Percentiles rank a stretch among this genome's conserved stretches.
Conservation (phyloP, 2,888 invertebrate genomes). For the Cryptops parisi region DNA sequence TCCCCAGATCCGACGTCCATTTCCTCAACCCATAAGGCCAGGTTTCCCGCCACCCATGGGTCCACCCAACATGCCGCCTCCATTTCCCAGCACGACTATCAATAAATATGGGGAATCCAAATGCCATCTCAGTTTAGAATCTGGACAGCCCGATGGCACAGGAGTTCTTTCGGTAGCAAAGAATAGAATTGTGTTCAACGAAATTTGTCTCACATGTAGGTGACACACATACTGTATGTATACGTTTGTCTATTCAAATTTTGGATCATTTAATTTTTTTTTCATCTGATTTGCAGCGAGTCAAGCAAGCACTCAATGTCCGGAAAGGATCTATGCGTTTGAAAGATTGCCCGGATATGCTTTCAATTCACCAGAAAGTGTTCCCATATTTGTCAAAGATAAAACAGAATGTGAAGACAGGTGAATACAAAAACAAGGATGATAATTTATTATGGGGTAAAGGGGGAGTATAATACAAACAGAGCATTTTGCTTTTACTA, state of each 20-base stretch:
- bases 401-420: conserved; percentile 80
- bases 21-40: not conserved
- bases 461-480: too few species aligned
- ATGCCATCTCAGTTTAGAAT: conserved; percentile 70
- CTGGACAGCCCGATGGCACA: conserved; percentile 73
- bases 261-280: too few species aligned
- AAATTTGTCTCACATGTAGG: conserved; percentile 78
- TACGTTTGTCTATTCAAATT: too few species aligned
- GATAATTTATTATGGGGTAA: too few species aligned
- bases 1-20: conserved; percentile 36
- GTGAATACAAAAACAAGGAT: too few species aligned
- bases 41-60: not conserved
- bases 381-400: conserved; percentile 68
- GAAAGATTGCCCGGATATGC: conserved; percentile 47
- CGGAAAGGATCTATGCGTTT: conserved; percentile 72
- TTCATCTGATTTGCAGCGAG: conserved; percentile 41
- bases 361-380: conserved; percentile 30
- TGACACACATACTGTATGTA: too few species aligned
- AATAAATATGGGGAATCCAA: conserved; percentile 58
- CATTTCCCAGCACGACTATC: conserved; percentile 5
- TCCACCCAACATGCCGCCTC: not conserved
- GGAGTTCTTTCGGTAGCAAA: conserved; percentile 77
- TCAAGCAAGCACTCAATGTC: conserved; percentile 74
- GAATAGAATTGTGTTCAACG: conserved; percentile 77
- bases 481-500: too few species aligned